Conservation (phyloP, 2,888 invertebrate genomes). For the Zygothrica quintamaculata region DNA sequence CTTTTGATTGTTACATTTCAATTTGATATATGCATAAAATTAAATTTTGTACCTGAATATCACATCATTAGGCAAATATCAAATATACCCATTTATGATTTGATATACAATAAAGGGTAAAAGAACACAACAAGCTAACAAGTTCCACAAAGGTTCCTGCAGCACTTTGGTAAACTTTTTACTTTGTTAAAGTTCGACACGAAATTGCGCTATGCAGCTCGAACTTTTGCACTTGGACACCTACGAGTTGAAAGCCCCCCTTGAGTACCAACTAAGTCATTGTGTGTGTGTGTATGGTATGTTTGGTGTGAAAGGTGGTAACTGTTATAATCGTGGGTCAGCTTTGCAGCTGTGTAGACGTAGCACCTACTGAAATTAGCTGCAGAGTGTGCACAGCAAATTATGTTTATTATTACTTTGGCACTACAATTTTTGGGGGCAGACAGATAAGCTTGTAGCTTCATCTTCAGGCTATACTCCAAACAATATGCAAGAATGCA, state of each 20-base stretch:
- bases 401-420: conserved; percentile 80
- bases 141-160: conserved; percentile 42
- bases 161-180: conserved; percentile 62
- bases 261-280: conserved; percentile 15
- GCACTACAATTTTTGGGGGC: conserved; percentile 65
- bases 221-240: conserved; percentile 71
- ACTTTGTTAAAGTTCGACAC: conserved; percentile 75
- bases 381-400: conserved; percentile 63
- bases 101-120: conserved; percentile 25
- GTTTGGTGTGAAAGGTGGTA: too few species aligned
- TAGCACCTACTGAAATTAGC: conserved; percentile 55
- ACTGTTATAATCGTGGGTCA: conserved; percentile 38
- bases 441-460: conserved; percentile 16
- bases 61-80: too few species aligned
- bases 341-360: background rate
- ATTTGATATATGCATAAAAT: too few species aligned
- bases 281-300: too few species aligned
- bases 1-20: too few species aligned
- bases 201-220: conserved; percentile 48
- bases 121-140: conserved; percentile 43
- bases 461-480: background rate
- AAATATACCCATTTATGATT: conserved; percentile 8
- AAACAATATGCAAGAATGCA: conserved; percentile 20
- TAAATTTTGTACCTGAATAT: too few species aligned
- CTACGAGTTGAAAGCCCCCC: conserved; percentile 22